Evolutionary conservation across 2,113 vertebrate species (phyloP).

Genomic region (Myiozetetes cayanensis): DNA sequence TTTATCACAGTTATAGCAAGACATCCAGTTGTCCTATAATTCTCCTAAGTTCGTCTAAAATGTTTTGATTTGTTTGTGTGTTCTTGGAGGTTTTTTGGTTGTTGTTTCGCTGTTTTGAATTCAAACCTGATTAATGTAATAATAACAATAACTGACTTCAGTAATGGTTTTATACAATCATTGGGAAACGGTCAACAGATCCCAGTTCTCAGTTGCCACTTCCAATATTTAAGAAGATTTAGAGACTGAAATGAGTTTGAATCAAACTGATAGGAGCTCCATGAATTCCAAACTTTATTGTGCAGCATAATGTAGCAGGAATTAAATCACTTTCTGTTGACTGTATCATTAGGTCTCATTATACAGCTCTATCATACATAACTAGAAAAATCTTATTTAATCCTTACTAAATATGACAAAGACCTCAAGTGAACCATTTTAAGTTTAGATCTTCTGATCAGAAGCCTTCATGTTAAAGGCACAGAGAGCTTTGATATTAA

Average conservation of each 20-base stretch:
- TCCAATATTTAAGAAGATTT: background rate
- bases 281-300: background rate
- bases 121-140: background rate
- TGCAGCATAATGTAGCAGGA: background rate
- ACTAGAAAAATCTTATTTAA: constrained; percentile 2
- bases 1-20: background rate
- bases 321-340: background rate
- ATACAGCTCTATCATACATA: background rate
- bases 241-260: background rate
- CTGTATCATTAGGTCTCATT: background rate
- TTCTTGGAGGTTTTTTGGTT: background rate
- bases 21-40: background rate
- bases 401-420: background rate
- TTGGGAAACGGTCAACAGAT: background rate
- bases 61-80: background rate
- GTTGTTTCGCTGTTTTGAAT: background rate
- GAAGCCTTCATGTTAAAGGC: background rate
- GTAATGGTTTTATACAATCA: background rate
- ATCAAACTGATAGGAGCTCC: background rate
- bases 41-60: background rate
- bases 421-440: background rate
- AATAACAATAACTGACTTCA: background rate
- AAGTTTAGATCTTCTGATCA: background rate
- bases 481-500: background rate
- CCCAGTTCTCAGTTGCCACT: background rate